phyloP scores from a whole-genome alignment of 2,113 vertebrate species.

The Myanophis thanlyinensis region DNA sequence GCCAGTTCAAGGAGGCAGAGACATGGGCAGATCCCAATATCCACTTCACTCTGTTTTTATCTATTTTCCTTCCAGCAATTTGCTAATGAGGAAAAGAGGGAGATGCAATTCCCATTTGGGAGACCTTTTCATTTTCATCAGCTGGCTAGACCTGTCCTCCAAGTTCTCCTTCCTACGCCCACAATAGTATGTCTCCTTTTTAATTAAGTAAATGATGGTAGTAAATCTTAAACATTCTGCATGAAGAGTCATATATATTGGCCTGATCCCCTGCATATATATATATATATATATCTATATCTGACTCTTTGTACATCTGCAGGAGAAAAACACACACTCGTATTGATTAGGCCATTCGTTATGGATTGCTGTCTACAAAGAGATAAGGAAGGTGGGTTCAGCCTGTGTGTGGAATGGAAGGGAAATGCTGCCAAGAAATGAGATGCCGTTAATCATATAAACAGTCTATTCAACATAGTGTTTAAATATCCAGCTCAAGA shows the following conservation, averaged over 20 bases:
- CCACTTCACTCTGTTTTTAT: no score
- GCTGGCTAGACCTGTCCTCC: not conserved
- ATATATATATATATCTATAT: no score
- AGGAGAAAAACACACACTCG: slow-evolving; percentile 6
- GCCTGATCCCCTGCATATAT: not conserved
- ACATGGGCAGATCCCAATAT: not conserved
- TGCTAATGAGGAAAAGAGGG: not conserved
- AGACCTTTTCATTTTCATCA: not conserved
- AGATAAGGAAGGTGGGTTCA: not conserved
- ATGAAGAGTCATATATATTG: not conserved
- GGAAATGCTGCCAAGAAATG: no score
- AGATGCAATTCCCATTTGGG: no score
- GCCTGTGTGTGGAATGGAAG: not conserved
- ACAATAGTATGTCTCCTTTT: not conserved
- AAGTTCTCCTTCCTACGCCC: not conserved
- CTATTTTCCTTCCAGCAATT: not conserved
- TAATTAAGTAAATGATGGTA: not conserved
- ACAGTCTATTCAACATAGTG: not conserved
- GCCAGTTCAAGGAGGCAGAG: not conserved
- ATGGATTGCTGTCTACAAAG: slow-evolving; percentile 23
- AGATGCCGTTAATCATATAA: not conserved
- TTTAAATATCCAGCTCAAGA: not conserved
- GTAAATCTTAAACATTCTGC: not conserved
- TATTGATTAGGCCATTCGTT: slow-evolving; percentile 50
- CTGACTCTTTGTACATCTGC: not conserved